Evolutionary conservation across 2,888 invertebrate species (phyloP).

Genomic region (Magallana nippona): DNA sequence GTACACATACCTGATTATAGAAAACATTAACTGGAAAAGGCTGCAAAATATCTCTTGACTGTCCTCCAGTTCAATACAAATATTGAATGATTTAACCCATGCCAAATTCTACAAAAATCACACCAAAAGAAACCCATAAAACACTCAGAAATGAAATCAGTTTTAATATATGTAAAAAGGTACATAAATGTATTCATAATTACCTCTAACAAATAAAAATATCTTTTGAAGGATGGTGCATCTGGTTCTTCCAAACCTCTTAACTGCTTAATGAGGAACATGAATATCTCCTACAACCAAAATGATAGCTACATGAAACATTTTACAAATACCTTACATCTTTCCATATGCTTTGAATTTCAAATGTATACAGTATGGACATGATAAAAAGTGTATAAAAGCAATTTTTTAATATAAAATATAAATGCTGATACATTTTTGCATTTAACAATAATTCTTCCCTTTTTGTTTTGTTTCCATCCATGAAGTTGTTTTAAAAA

Average conservation of each 20-base stretch:
- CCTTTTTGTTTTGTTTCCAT: no score
- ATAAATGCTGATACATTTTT: no score
- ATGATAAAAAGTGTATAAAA: no score
- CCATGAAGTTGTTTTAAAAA: no score
- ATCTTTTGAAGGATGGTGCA: slow-evolving; percentile 97
- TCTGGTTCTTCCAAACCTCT: slow-evolving; percentile 96
- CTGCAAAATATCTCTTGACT: slow-evolving; percentile 97
- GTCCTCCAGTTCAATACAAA: slow-evolving; percentile 98
- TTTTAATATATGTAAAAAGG: not conserved
- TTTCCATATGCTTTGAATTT: no score
- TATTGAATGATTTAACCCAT: slow-evolving; percentile 98
- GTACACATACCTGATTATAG: slow-evolving; percentile 91
- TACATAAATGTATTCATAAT: not conserved
- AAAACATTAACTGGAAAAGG: slow-evolving; percentile 95
- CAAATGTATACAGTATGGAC: no score
- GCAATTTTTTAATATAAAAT: no score
- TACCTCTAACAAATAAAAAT: slow-evolving; percentile 95
- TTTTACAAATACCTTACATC: not conserved
- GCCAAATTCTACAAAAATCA: slow-evolving; percentile 87
- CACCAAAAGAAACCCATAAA: slow-evolving; percentile 1
- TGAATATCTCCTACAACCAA: slow-evolving; percentile 83
- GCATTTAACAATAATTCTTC: no score
- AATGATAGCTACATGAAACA: slow-evolving; percentile 48
- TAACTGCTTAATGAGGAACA: slow-evolving; percentile 95
- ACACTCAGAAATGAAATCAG: not conserved